Percentiles rank a stretch among this genome's conserved stretches.
Evolutionary conservation across 2,113 vertebrate species (phyloP).

Genomic region (Hemicordylus capensis): DNA sequence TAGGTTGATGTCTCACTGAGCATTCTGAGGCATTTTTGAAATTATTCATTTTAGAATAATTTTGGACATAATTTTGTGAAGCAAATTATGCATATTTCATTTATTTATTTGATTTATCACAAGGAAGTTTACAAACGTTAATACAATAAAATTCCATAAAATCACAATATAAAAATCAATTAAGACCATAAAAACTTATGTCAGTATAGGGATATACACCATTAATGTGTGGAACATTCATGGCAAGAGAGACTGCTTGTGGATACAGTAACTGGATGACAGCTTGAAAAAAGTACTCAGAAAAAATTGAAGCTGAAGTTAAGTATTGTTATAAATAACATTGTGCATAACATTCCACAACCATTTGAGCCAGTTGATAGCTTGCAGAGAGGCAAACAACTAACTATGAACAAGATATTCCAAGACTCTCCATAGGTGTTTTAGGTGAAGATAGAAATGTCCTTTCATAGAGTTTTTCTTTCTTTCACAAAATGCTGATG

Average conservation of each 20-base stretch:
- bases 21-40: neutral
- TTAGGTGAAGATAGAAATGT: neutral
- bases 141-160: too few species aligned
- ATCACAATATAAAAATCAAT: too few species aligned
- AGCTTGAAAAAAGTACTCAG: neutral
- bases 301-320: too few species aligned
- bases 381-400: neutral
- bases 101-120: too few species aligned
- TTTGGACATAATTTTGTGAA: neutral
- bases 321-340: neutral
- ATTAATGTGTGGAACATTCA: neutral
- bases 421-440: neutral
- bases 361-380: neutral
- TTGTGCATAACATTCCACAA: neutral
- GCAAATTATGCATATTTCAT: neutral
- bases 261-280: neutral
- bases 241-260: neutral
- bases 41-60: neutral
- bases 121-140: too few species aligned
- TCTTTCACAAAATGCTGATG: too few species aligned
- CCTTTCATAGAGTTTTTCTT: too few species aligned
- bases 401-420: neutral
- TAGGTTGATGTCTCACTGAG: neutral
- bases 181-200: too few species aligned
- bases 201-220: too few species aligned